phyloP scores from a whole-genome alignment of 2,797 vertebrate genomes.

The Gallirallus australis region DNA sequence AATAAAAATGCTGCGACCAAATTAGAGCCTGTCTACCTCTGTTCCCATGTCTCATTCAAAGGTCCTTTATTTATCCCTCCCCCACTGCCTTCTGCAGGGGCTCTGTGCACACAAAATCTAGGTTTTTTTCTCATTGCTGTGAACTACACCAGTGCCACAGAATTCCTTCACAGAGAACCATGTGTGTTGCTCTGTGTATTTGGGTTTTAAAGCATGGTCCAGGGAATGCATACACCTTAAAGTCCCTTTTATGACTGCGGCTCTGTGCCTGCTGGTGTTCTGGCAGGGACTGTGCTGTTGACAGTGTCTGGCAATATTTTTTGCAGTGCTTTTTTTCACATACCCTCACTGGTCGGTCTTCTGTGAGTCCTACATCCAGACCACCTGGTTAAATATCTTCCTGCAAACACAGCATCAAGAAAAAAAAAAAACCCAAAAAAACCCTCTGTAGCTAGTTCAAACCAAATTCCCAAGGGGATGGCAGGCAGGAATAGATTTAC shows the following conservation, averaged over 20 bases:
- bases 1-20: not conserved
- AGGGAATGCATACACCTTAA: not conserved
- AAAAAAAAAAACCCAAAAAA: no score
- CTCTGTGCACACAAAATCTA: not conserved
- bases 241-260: not conserved
- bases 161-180: not conserved
- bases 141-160: not conserved
- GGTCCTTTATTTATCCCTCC: constrained; percentile 21
- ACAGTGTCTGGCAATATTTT: not conserved
- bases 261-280: not conserved
- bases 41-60: constrained; percentile 16
- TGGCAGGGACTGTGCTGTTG: not conserved
- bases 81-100: not conserved
- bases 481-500: not conserved
- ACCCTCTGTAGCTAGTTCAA: not conserved
- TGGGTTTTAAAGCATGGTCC: not conserved
- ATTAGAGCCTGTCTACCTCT: constrained; percentile 30
- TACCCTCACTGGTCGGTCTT: not conserved
- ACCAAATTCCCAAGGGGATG: not conserved
- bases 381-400: not conserved
- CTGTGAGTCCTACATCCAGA: not conserved
- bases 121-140: not conserved
- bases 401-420: not conserved
- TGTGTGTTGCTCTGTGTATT: not conserved
- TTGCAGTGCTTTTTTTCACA: not conserved